Evolutionary conservation across 2,113 vertebrate genomes (phyloP).

Genomic region (Pteruthius melanotis): DNA sequence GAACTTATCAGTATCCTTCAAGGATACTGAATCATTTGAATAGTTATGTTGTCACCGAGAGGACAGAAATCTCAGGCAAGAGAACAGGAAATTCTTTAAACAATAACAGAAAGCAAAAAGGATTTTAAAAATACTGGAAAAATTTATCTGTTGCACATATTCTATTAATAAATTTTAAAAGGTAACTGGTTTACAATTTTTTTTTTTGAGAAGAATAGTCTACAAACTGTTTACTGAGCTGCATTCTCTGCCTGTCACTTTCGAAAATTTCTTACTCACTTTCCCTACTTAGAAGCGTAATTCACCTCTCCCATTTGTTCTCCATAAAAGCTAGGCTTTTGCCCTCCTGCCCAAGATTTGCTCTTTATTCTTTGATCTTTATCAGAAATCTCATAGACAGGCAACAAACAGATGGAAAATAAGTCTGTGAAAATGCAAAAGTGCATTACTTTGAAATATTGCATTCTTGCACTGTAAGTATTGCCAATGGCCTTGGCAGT

Average conservation of each 20-base stretch:
- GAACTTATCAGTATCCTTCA: neutral
- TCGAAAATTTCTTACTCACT: conserved; percentile 7
- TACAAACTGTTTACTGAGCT: neutral
- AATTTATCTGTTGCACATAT: neutral
- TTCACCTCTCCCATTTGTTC: conserved; percentile 16
- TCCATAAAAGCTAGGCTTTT: conserved; percentile 10
- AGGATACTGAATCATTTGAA: neutral
- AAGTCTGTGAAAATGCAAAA: neutral
- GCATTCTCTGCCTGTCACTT: neutral
- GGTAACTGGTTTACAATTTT: neutral
- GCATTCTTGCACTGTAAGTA: neutral
- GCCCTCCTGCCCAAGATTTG: neutral
- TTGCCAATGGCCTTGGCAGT: conserved; percentile 26
- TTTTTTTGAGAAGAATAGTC: neutral
- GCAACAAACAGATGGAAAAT: conserved; percentile 36
- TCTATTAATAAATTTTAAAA: neutral
- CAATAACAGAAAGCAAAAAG: neutral
- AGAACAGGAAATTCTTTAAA: neutral
- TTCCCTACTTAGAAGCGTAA: neutral
- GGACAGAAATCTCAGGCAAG: neutral
- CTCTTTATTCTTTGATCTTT: conserved; percentile 32
- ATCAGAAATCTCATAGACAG: conserved; percentile 22
- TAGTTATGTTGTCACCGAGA: neutral
- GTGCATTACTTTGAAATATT: conserved; percentile 27
- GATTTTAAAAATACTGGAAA: neutral